phyloP scores from a whole-genome alignment of 1,140 invertebrate genomes.

The Zophobas morio region DNA sequence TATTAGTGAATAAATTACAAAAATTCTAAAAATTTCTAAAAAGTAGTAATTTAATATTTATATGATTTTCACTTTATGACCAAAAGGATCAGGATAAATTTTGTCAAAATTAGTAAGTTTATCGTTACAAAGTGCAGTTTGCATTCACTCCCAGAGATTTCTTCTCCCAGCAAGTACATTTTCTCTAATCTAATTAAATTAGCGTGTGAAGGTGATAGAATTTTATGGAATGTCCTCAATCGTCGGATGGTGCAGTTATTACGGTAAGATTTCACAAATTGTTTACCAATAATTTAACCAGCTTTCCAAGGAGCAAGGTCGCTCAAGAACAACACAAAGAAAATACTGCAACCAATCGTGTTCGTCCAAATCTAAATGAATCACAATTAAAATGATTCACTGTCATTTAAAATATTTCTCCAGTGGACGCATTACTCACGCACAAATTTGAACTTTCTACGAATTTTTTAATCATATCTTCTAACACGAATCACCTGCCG shows the following conservation, averaged over 20 bases:
- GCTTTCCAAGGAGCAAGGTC: slow-evolving; percentile 27
- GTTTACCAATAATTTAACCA: slow-evolving; percentile 37
- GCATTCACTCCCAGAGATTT: not conserved
- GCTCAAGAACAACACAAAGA: slow-evolving; percentile 23
- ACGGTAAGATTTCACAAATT: slow-evolving; percentile 38
- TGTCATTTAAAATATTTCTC: slow-evolving; percentile 16
- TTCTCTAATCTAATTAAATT: slow-evolving; percentile 37
- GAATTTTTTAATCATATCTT: slow-evolving; percentile 27
- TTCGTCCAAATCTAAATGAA: slow-evolving; percentile 29
- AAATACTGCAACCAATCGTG: slow-evolving; percentile 1
- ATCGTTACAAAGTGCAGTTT: too few species aligned
- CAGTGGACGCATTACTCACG: slow-evolving; percentile 23
- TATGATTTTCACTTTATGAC: too few species aligned
- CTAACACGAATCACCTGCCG: slow-evolving; percentile 40
- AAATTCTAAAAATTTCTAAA: too few species aligned
- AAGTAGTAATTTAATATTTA: too few species aligned
- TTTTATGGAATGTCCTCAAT: slow-evolving; percentile 41
- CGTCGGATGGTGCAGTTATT: slow-evolving; percentile 29
- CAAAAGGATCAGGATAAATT: too few species aligned
- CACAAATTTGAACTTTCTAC: slow-evolving; percentile 27
- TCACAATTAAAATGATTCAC: slow-evolving; percentile 37
- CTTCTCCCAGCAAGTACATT: slow-evolving; percentile 3
- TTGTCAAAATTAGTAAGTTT: too few species aligned
- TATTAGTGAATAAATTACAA: too few species aligned
- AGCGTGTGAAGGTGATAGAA: slow-evolving; percentile 39